Evolutionary conservation across 2,888 invertebrate genomes (phyloP), one percentile per base, ranked within the genome.

Genomic region (Phengaris arion): DNA sequence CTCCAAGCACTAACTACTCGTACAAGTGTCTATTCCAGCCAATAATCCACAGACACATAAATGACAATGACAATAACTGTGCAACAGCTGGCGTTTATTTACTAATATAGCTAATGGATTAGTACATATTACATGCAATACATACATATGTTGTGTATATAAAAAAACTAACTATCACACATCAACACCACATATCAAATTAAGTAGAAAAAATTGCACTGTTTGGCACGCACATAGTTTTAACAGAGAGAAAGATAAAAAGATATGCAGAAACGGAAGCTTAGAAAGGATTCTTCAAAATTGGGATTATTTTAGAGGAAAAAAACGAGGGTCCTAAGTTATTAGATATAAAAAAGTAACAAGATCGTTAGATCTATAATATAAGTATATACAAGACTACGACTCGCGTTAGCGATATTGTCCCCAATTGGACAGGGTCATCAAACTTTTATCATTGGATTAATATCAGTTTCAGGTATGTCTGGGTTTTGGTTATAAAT

Each of bases 371-470:
- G n/a, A n/a, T n/a, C n/a, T n/a, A n/a, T n/a, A n/a, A n/a, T n/a
- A n/a, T n/a, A n/a, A n/a, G n/a, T n/a, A n/a, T n/a, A n/a, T n/a
- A n/a, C n/a, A n/a, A n/a, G n/a, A n/a, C n/a, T n/a, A n/a, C n/a
- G n/a, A n/a, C n/a, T n/a, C n/a, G n/a, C n/a, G n/a, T n/a, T n/a
- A n/a, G n/a, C n/a, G n/a, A n/a, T n/a, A 22, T 64, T 35, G 22
- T 64, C 59, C 59, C 59, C 59, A 64, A 64, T 64, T 22, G 59
- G 35, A 12, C 35, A 22, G 46, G 68, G 68, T 68, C 68, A 46
- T 46, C 46, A 46, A 7, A 68, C 68, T 46, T 46, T 68, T 46
- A 68, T 68, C 68, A 46, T n/a, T 46, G 46, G 68, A 68, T 68
- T 68, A 68, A 68, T 68, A 68, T 45, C 68, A 45, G 10, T 45